Conservation (phyloP, 2,797 vertebrate species). For the Acanthopagrus latus region DNA sequence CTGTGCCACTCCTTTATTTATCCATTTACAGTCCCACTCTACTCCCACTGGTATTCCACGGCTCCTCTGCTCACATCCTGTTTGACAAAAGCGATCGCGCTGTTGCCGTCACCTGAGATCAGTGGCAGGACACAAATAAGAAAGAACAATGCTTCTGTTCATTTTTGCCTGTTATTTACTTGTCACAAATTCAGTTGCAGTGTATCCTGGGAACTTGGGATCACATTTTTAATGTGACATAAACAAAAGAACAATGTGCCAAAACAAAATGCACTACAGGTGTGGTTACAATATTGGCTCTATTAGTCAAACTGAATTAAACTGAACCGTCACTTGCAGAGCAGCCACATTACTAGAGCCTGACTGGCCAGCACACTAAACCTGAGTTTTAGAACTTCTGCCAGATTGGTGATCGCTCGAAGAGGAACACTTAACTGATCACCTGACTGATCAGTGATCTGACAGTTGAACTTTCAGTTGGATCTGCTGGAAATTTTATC, state of each 20-base stretch:
- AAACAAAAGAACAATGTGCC: no score
- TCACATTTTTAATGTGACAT: not conserved
- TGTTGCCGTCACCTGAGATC: not conserved
- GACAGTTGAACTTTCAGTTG: not conserved
- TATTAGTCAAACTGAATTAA: no score
- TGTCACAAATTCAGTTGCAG: not conserved
- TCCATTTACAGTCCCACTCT: conserved; percentile 11
- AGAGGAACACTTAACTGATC: not conserved
- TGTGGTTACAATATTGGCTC: no score
- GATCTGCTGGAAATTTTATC: no score
- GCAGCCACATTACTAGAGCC: not conserved
- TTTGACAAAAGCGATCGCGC: not conserved
- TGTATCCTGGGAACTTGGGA: not conserved
- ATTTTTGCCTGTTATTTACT: not conserved
- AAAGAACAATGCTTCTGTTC: not conserved
- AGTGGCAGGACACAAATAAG: not conserved
- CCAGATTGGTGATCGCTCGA: not conserved
- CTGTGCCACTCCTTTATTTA: conserved; percentile 54
- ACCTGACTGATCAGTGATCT: not conserved
- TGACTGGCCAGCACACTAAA: not conserved
- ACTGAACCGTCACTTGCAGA: no score
- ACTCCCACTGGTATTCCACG: not conserved
- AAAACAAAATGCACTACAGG: not conserved
- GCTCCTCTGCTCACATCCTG: conserved; percentile 13
- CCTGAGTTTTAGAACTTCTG: not conserved